Conservation (phyloP, 2,113 vertebrate species). For the Spea bombifrons region DNA sequence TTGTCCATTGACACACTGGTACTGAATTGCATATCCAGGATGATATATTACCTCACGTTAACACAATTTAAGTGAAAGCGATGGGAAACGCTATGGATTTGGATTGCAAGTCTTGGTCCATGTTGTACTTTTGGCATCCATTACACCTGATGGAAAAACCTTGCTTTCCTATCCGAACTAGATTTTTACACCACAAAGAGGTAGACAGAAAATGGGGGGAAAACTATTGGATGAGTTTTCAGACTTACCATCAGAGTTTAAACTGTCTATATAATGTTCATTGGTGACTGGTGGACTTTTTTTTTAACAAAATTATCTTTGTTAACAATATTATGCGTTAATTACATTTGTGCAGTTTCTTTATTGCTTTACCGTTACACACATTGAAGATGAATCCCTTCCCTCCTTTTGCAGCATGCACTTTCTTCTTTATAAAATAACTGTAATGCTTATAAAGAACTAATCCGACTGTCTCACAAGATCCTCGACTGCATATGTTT, state of each 20-base stretch:
- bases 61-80: conserved; percentile 9
- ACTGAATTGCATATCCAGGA: conserved; percentile 15
- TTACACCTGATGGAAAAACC: neutral
- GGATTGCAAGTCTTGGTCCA: neutral
- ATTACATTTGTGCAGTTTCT: neutral
- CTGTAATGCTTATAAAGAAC: conserved; percentile 30
- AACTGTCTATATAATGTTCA: neutral
- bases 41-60: conserved; percentile 27
- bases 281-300: conserved; percentile 1
- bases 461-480: conserved; percentile 4
- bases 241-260: neutral
- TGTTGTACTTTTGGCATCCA: neutral
- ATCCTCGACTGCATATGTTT: conserved; percentile 10
- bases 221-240: neutral
- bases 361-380: conserved; percentile 6
- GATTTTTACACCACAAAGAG: neutral
- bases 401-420: conserved; percentile 42
- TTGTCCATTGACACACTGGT: neutral
- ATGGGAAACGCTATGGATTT: no score
- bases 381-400: neutral
- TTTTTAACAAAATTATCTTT: neutral
- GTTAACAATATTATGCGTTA: neutral
- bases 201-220: neutral
- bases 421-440: conserved; percentile 42
- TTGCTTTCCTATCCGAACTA: conserved; percentile 11